These are phyloP conservation scores for Gari tellinella DNA, from an alignment of 2,888 invertebrate species.

Conservation along the genomic window DNA sequence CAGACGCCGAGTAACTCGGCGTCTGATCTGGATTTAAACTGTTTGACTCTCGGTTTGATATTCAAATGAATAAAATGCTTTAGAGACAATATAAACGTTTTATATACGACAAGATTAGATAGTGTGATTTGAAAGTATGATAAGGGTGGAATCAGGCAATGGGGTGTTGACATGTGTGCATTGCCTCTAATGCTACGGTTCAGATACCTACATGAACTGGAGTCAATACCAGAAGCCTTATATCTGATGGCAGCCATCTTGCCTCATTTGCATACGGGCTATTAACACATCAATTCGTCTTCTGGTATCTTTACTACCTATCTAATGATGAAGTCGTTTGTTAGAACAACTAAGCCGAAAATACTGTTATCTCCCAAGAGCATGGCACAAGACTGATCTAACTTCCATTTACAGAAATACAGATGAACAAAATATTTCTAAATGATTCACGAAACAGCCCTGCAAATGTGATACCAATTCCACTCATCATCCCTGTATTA, in stretches of 20 bases:
- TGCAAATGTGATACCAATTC: slow-evolving; percentile 1
- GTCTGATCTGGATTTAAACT: too few relatives aligned
- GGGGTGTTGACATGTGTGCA: too few relatives aligned
- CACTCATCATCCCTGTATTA: too few relatives aligned
- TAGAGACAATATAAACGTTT: too few relatives aligned
- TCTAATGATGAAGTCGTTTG: slow-evolving; percentile 48
- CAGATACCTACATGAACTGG: too few relatives aligned
- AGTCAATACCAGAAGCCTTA: not conserved
- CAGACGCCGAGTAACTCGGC: too few relatives aligned
- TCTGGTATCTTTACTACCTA: slow-evolving; percentile 49
- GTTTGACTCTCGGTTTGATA: too few relatives aligned
- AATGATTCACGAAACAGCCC: slow-evolving; percentile 17
- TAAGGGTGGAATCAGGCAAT: too few relatives aligned
- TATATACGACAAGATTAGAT: too few relatives aligned
- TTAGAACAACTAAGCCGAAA: slow-evolving; percentile 37
- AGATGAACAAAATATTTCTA: slow-evolving; percentile 17
- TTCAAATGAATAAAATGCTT: too few relatives aligned
- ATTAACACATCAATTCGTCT: slow-evolving; percentile 56
- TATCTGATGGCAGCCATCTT: slow-evolving; percentile 41
- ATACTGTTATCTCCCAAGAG: slow-evolving; percentile 32
- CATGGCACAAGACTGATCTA: slow-evolving; percentile 7
- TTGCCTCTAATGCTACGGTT: too few relatives aligned
- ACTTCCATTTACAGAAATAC: slow-evolving; percentile 33
- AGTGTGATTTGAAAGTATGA: too few relatives aligned
- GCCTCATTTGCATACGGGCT: slow-evolving; percentile 51